Conservation (phyloP, 2,888 invertebrate genomes). For the Ormia ochracea region DNA sequence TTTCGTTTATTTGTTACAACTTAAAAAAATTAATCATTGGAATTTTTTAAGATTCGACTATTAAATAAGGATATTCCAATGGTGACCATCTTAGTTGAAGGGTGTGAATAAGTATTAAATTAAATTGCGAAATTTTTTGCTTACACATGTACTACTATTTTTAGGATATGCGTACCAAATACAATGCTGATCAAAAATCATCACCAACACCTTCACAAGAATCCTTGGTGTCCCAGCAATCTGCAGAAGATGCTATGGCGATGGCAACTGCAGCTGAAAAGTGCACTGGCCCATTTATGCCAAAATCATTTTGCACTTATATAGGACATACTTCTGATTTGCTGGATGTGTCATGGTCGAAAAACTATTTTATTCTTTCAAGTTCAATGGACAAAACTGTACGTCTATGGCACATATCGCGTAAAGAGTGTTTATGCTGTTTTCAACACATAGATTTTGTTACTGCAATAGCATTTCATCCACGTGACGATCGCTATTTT, state of each 20-base stretch:
- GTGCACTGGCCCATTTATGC: constrained; percentile 86
- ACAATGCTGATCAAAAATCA: constrained; percentile 90
- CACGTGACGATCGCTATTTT: constrained; percentile 92
- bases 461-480: constrained; percentile 98
- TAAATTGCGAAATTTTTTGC: no score
- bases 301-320: constrained; percentile 94
- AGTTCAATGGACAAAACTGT: constrained; percentile 99
- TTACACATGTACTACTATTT: constrained; percentile 7
- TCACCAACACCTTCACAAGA: constrained; percentile 96
- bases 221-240: constrained; percentile 88
- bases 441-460: constrained; percentile 99
- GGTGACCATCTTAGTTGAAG: no score
- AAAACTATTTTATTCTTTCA: constrained; percentile 97
- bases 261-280: constrained; percentile 80
- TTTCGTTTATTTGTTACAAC: no score
- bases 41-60: no score
- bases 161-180: constrained; percentile 96
- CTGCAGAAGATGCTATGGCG: constrained; percentile 81
- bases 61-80: no score
- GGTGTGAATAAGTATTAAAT: no score
- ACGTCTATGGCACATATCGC: constrained; percentile 96
- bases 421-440: constrained; percentile 97
- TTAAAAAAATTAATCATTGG: no score
- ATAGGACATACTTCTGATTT: constrained; percentile 97
- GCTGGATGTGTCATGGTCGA: constrained; percentile 98